Conservation (phyloP, 2,113 vertebrate genomes). For the Indri indri region DNA sequence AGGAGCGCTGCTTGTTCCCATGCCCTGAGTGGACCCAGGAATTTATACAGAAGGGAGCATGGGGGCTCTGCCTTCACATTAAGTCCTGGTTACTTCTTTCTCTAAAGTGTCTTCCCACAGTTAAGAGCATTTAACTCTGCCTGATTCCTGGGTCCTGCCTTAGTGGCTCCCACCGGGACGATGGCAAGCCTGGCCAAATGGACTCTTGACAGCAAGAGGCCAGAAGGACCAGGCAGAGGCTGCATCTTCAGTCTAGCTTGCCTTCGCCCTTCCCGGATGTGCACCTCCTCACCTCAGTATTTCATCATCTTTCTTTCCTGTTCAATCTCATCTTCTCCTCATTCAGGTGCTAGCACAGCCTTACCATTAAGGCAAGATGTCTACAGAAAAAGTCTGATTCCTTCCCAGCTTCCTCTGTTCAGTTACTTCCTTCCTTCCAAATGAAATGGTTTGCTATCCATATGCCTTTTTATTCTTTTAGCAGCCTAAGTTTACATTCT, state of each 20-base stretch:
- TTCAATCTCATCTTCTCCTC: background rate
- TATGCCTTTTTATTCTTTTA: background rate
- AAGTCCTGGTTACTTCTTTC: background rate
- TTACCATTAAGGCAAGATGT: background rate
- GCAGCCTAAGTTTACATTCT: background rate
- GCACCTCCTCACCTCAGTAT: background rate
- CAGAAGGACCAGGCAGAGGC: background rate
- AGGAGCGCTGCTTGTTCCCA: background rate
- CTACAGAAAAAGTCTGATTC: background rate
- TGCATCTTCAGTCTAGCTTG: background rate
- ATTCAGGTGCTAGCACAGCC: background rate
- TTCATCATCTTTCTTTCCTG: background rate
- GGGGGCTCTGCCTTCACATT: background rate
- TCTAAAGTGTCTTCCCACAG: background rate
- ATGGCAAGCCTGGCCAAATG: background rate
- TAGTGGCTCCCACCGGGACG: background rate
- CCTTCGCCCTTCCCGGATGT: background rate
- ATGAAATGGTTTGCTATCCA: background rate
- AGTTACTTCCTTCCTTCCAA: background rate
- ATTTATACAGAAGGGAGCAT: background rate
- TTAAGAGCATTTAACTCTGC: background rate
- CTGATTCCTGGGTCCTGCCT: background rate
- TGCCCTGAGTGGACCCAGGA: background rate
- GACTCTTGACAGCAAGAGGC: background rate
- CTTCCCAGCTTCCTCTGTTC: background rate